A percentile compares a stretch with the other conserved stretches of the same genome.
Conservation (phyloP, 2,888 invertebrate species). For the Epinotia nisella region DNA sequence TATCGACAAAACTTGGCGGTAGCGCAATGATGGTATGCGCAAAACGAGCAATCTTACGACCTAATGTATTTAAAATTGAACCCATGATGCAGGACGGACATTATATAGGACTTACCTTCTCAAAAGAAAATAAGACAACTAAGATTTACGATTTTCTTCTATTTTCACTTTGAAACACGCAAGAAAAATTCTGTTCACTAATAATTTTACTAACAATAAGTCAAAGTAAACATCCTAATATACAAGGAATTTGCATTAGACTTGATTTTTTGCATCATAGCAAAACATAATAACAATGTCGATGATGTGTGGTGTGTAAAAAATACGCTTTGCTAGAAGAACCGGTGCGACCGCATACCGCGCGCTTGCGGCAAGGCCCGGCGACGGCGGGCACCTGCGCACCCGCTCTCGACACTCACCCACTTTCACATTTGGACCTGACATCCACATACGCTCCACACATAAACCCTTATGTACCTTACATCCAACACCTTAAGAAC, state of each 20-base stretch:
- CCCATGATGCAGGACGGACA: too few species aligned
- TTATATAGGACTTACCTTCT: too few species aligned
- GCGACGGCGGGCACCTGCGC: slow-evolving; percentile 56
- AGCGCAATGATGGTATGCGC: too few species aligned
- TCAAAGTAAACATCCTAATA: slow-evolving; percentile 27
- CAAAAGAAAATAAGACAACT: too few species aligned
- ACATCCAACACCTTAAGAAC: slow-evolving; percentile 32
- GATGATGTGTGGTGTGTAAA: slow-evolving; percentile 81
- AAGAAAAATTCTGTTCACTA: not conserved
- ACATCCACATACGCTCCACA: slow-evolving; percentile 47
- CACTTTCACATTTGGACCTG: slow-evolving; percentile 66
- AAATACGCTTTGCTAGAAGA: slow-evolving; percentile 82
- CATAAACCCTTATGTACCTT: slow-evolving; percentile 41
- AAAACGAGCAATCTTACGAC: too few species aligned
- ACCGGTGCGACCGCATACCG: slow-evolving; percentile 84
- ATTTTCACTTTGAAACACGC: not conserved
- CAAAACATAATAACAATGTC: slow-evolving; percentile 82
- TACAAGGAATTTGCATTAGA: slow-evolving; percentile 54
- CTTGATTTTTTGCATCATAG: slow-evolving; percentile 75
- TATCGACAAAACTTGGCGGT: too few species aligned
- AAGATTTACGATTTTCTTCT: not conserved
- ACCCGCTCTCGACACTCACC: slow-evolving; percentile 58
- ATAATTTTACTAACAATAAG: slow-evolving; percentile 15
- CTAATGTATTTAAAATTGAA: too few species aligned
- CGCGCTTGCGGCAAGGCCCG: slow-evolving; percentile 79